phyloP scores from a whole-genome alignment of 2,113 vertebrate species.

The Periophthalmodon schlosseri region DNA sequence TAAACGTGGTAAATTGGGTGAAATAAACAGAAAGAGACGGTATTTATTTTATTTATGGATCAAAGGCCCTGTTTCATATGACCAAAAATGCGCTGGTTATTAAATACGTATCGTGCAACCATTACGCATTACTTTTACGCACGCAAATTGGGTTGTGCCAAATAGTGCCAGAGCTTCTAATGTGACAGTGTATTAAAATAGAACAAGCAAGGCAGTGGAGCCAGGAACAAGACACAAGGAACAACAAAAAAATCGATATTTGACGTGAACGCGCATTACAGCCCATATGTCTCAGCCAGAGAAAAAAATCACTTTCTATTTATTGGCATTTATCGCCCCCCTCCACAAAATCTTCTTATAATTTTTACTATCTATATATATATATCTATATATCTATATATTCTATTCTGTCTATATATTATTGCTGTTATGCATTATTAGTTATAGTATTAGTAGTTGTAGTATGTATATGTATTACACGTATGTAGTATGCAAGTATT shows the following conservation, averaged over 20 bases:
- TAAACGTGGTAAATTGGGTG: background rate
- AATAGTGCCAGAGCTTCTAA: background rate
- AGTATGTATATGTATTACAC: background rate
- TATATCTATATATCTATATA: too few relatives aligned
- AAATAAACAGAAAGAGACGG: background rate
- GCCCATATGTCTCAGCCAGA: conserved; percentile 48
- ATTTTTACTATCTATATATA: conserved; percentile 9
- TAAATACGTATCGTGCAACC: background rate
- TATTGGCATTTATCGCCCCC: conserved; percentile 51
- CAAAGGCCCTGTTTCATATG: background rate
- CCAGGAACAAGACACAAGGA: conserved; percentile 3
- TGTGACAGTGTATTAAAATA: background rate
- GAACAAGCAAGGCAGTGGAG: background rate
- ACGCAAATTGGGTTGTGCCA: background rate
- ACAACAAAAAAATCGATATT: conserved; percentile 61
- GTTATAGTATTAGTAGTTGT: background rate
- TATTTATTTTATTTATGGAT: background rate
- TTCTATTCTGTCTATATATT: too few relatives aligned
- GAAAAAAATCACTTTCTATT: conserved; percentile 16
- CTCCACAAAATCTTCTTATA: conserved; percentile 45
- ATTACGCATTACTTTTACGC: background rate
- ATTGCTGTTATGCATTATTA: background rate
- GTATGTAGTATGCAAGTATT: too few relatives aligned
- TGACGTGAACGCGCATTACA: conserved; percentile 57
- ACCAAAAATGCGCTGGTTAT: background rate